Evolutionary conservation across 2,113 vertebrate genomes (phyloP).

Genomic region (Tamias sibiricus): DNA sequence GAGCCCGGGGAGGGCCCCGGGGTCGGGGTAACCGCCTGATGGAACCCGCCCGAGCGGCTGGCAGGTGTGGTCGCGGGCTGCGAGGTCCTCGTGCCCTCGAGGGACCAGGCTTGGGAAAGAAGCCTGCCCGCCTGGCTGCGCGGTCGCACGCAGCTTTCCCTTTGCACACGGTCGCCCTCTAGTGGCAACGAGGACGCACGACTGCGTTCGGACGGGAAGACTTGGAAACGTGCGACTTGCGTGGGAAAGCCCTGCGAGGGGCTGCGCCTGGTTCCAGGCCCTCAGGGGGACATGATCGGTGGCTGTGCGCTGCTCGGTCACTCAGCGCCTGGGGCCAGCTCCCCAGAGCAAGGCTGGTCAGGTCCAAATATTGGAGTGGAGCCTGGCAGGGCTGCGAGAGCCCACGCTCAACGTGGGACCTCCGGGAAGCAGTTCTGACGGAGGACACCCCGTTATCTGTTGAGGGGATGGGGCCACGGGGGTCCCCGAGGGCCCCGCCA

Average conservation of each 20-base stretch:
- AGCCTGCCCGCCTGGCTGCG: neutral
- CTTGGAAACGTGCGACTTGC: neutral
- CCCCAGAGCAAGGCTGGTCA: neutral
- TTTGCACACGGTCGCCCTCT: conserved; percentile 56
- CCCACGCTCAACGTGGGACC: fast-evolving
- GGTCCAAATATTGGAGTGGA: neutral
- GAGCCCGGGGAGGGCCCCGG: neutral
- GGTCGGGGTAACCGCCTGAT: neutral
- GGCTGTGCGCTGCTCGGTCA: neutral
- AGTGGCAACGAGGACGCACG: neutral
- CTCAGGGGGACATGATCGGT: neutral
- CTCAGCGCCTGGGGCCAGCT: neutral
- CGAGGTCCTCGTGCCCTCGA: fast-evolving
- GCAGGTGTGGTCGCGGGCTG: too few species aligned
- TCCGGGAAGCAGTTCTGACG: neutral
- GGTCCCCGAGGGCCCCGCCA: fast-evolving
- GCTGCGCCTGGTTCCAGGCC: neutral
- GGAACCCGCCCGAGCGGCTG: too few species aligned
- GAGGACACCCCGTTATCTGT: neutral
- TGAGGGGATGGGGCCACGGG: neutral
- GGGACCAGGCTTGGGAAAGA: neutral
- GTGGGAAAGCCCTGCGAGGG: neutral
- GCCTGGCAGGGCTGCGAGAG: too few species aligned
- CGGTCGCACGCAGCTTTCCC: neutral
- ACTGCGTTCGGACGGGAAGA: neutral